phyloP scores from a whole-genome alignment of 1,140 invertebrate genomes.

The Thalassaphorura encarpata region DNA sequence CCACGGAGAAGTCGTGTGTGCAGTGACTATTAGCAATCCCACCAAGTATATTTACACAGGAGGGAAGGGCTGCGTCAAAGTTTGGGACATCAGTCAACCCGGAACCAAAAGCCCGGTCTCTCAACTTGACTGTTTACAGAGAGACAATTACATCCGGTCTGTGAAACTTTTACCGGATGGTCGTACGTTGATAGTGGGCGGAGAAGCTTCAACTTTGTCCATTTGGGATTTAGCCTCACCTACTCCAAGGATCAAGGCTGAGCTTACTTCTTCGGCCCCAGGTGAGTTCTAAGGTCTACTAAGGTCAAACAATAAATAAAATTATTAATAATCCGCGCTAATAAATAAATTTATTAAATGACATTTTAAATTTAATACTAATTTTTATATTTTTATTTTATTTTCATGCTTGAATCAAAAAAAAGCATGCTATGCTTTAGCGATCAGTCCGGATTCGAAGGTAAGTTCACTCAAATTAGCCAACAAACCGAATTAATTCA shows the following conservation, averaged over 20 bases:
- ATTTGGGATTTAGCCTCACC: conserved; percentile 79
- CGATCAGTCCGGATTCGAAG: conserved; percentile 81
- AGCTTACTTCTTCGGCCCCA: conserved; percentile 48
- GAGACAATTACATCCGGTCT: conserved; percentile 83
- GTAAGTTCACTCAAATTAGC: conserved; percentile 41
- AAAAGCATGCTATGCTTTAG: conserved; percentile 81
- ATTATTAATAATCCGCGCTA: conserved; percentile 37
- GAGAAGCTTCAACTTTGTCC: conserved; percentile 77
- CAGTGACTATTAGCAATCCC: conserved; percentile 72
- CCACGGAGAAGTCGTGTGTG: conserved; percentile 79
- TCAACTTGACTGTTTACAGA: conserved; percentile 70
- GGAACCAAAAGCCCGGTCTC: conserved; percentile 62
- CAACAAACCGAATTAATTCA: too few species aligned
- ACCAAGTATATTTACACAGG: conserved; percentile 78
- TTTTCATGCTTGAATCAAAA: too few species aligned
- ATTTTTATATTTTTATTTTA: too few species aligned
- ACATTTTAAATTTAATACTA: too few species aligned
- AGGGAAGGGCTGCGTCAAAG: conserved; percentile 84
- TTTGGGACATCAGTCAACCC: conserved; percentile 66
- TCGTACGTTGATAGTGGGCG: conserved; percentile 79
- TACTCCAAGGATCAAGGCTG: conserved; percentile 45
- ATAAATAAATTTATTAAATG: too few species aligned
- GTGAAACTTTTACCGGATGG: conserved; percentile 86
- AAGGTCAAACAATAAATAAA: not conserved
- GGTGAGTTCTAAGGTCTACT: too few species aligned